Conservation (phyloP, 1,140 invertebrate genomes). For the Planococcus citri region DNA sequence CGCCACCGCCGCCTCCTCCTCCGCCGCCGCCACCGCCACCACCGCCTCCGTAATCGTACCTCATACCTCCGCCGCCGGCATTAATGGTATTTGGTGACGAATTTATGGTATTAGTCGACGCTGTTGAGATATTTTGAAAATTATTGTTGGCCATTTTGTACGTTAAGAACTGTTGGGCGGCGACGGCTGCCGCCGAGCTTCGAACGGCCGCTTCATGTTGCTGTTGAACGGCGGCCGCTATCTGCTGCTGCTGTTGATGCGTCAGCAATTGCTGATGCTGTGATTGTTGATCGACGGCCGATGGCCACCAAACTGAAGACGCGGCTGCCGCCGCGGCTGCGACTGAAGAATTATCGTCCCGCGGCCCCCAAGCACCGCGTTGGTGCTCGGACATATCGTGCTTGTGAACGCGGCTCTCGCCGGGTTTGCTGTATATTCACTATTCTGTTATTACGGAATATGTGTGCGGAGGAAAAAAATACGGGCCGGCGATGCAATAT, state of each 20-base stretch:
- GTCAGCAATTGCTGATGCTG: slow-evolving; percentile 41
- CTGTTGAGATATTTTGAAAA: slow-evolving; percentile 50
- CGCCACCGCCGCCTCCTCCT: slow-evolving; percentile 30
- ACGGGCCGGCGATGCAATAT: not conserved
- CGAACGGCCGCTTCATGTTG: slow-evolving; percentile 34
- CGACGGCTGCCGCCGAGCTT: slow-evolving; percentile 35
- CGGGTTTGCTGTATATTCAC: not conserved
- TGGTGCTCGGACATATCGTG: slow-evolving; percentile 18
- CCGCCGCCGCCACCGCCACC: slow-evolving; percentile 25
- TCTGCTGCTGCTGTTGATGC: slow-evolving; percentile 38
- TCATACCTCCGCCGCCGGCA: slow-evolving; percentile 30
- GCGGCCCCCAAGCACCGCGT: slow-evolving; percentile 17
- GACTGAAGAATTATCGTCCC: not conserved
- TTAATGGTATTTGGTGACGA: slow-evolving; percentile 24
- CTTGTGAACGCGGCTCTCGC: not conserved
- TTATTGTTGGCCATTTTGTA: slow-evolving; percentile 67
- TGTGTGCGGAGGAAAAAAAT: not conserved
- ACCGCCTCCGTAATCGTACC: slow-evolving; percentile 27
- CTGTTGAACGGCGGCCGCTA: slow-evolving; percentile 36
- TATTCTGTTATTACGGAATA: not conserved
- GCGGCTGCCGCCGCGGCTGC: slow-evolving; percentile 17
- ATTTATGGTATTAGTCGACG: slow-evolving; percentile 32
- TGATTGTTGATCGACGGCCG: slow-evolving; percentile 34
- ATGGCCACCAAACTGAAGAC: not conserved
- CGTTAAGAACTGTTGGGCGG: slow-evolving; percentile 56